Base-by-base conservation (phyloP, 2,113 vertebrate genomes). In the Brevimyrus niger region DNA sequence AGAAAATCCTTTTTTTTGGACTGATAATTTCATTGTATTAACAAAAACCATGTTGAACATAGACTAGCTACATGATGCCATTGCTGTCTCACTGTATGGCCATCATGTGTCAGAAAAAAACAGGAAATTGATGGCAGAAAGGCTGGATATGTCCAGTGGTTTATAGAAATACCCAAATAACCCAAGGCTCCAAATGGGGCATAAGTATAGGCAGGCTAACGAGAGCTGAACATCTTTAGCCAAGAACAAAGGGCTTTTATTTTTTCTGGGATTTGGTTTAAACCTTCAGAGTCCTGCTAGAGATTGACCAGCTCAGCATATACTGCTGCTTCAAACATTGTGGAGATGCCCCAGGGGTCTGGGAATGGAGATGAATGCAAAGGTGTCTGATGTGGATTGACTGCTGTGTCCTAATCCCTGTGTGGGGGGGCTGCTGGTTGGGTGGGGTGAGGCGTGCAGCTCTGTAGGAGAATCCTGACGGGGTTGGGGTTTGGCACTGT, bases 261-360 rank as follows among this genome's bases (percentile, higher is more conserved):
- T 50, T 50, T 35, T 88, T 80, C 17, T 50, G 61, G 65, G 87
- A 88, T 80, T 76, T 88, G 46, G 48, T 88, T 88, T 65, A 76
- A 47, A 47, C 23, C 87, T 48, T 88, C 46, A 50, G 50, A 80
- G 47, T 27, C 61, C 44, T 76, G 87, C 44, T n/a, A 88, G 61
- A 88, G 87, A 13, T 48, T 76, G 87, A 80, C 61, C 65, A 80
- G 46, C 61, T 88, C 87, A 76, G 87, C 87, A 88, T 47, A 88
- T 73, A 88, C 46, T 47, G 44, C 65, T n/a, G 58, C 65, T 35
- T 80, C 46, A 76, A 76, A 73, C n/a, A 15, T 61, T 31, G 44
- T 27, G 61, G 65, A 44, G 55, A 50, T 50, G 47, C 65, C 65
- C 61, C 31, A 17, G 65, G 87, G 44, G n/a, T 27, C 46, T 50